phyloP scores from a whole-genome alignment of 2,113 vertebrate genomes.

The Hyperopisus bebe region DNA sequence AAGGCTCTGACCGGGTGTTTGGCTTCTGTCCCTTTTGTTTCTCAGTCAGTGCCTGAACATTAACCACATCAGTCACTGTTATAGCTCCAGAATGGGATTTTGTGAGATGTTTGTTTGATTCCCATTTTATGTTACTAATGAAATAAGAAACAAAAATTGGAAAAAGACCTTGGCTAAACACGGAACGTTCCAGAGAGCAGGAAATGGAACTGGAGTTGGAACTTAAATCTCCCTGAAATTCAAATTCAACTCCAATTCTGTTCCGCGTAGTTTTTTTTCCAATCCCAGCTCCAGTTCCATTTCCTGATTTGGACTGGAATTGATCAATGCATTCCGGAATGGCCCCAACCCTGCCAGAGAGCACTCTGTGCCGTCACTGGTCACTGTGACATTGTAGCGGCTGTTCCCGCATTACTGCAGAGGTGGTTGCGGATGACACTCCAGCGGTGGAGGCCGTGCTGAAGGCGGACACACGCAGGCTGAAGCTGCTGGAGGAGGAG shows the following conservation, averaged over 20 bases:
- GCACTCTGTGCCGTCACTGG: neutral
- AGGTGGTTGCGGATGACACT: slow-evolving; percentile 84
- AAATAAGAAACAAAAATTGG: neutral
- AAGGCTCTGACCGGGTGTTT: slow-evolving; percentile 1
- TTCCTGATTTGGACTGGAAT: no score
- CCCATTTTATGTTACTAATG: neutral
- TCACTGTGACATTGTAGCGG: neutral
- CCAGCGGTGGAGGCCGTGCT: slow-evolving; percentile 83
- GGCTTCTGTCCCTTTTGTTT: neutral
- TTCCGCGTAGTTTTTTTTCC: no score
- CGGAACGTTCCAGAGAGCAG: neutral
- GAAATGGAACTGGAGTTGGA: no score
- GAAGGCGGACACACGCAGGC: slow-evolving; percentile 75
- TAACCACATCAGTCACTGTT: neutral
- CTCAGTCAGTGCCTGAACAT: neutral
- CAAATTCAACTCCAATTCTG: no score
- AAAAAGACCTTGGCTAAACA: neutral
- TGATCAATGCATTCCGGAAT: no score
- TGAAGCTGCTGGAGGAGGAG: slow-evolving; percentile 82
- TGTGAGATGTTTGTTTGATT: neutral
- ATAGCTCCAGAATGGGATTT: neutral
- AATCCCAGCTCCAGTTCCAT: no score
- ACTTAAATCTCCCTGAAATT: no score
- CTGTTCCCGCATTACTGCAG: slow-evolving; percentile 40
- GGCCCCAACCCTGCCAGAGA: no score